Evolutionary conservation across 2,888 invertebrate genomes (phyloP).

Genomic region (Leucania comma): DNA sequence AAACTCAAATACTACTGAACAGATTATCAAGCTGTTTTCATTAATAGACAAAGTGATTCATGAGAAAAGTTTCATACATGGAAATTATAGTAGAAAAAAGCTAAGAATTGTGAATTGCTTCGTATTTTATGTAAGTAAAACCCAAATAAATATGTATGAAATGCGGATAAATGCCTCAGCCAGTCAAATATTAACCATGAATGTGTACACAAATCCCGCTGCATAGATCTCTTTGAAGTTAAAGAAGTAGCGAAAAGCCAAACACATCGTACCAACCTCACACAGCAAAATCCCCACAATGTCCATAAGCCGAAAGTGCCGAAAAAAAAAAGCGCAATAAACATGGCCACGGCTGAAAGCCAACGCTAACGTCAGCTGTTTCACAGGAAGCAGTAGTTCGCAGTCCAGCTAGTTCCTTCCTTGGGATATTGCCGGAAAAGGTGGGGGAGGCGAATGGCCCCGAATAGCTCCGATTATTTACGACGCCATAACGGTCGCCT

Average conservation of each 20-base stretch:
- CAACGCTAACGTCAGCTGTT: conserved; percentile 52
- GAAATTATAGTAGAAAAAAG: no score
- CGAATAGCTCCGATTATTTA: conserved; percentile 59
- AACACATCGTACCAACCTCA: background rate
- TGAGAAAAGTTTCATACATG: no score
- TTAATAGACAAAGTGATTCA: no score
- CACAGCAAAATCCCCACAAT: conserved; percentile 9
- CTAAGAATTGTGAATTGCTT: no score
- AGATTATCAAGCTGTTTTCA: no score
- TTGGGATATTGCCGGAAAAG: conserved; percentile 72
- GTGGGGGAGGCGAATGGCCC: conserved; percentile 6
- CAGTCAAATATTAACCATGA: background rate
- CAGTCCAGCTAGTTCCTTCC: conserved; percentile 76
- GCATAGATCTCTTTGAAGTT: background rate
- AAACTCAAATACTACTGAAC: no score
- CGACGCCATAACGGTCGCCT: conserved; percentile 66
- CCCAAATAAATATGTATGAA: no score
- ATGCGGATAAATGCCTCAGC: background rate
- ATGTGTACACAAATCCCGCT: background rate
- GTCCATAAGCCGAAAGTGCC: conserved; percentile 35
- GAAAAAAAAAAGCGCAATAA: conserved; percentile 53
- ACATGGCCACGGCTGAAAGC: conserved; percentile 52
- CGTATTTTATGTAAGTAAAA: no score
- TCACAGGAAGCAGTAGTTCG: conserved; percentile 70
- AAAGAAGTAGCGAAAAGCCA: background rate